A percentile compares a stretch with the other conserved stretches of the same genome.
phyloP scores from a whole-genome alignment of 2,888 invertebrate species.

The Temnothorax rugatulus region DNA sequence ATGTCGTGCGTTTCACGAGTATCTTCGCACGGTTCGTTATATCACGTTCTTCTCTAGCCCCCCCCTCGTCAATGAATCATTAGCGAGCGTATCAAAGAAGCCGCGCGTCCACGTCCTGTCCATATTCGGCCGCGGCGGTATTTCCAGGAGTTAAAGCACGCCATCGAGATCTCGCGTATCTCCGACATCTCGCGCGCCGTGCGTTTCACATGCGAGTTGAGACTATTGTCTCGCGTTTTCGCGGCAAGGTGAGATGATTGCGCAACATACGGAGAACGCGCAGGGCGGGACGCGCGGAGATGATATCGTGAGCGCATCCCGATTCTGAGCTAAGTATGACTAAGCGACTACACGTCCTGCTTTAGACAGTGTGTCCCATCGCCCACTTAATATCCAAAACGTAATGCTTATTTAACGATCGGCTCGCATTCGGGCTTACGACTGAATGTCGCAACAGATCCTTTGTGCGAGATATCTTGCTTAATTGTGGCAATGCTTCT shows the following conservation, averaged over 20 bases:
- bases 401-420: constrained; percentile 29
- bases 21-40: constrained; percentile 14
- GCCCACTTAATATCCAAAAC: constrained; percentile 27
- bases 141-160: constrained; percentile 70
- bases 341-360: constrained; percentile 39
- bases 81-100: constrained; percentile 69
- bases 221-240: constrained; percentile 83
- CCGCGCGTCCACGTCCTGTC: constrained; percentile 58
- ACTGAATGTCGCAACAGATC: neutral
- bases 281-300: constrained; percentile 47
- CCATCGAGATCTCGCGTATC: constrained; percentile 78
- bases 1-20: constrained; percentile 12
- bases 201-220: constrained; percentile 81
- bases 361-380: constrained; percentile 17
- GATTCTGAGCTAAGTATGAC: constrained; percentile 43
- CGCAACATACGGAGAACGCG: constrained; percentile 77
- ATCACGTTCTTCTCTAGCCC: constrained; percentile 22
- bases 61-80: constrained; percentile 67
- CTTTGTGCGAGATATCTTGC: neutral
- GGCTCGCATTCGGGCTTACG: neutral
- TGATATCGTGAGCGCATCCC: constrained; percentile 39
- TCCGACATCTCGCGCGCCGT: constrained; percentile 74
- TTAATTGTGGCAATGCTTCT: neutral
- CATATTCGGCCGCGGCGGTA: constrained; percentile 67
- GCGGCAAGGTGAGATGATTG: constrained; percentile 83